Evolutionary conservation across 1,140 invertebrate genomes (phyloP), one percentile per base, ranked within the genome.

Genomic region (Eurosta solidaginis): DNA sequence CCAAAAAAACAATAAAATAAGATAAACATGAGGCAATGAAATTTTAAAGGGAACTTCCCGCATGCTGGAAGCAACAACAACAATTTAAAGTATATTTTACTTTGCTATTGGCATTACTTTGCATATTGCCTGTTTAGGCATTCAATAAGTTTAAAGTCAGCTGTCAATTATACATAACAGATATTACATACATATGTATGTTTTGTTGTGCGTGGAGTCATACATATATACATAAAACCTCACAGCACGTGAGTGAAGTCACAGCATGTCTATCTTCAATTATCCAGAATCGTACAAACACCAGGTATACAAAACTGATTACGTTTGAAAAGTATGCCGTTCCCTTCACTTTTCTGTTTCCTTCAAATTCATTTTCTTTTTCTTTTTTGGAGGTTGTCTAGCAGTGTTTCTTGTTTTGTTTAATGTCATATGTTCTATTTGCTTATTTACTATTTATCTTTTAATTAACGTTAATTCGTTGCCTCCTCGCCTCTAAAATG

Each of bases 381-480:
- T 22, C 33, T 17, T 9, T n/a, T 42, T 40, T 40, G n/a, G 9
- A 17, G n/a, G n/a, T 68, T 68, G 59, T 40, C 40, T 68, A 33
- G 59, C n/a, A n/a, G n/a, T n/a, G n/a, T n/a, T n/a, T n/a, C n/a
- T n/a, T n/a, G n/a, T n/a, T n/a, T n/a, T n/a, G n/a, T n/a, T n/a
- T n/a, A n/a, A n/a, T n/a, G n/a, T n/a, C n/a, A n/a, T n/a, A n/a
- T n/a, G n/a, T n/a, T n/a, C n/a, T n/a, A n/a, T 10, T 68, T 40
- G 29, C 17, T 20, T 68, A 68, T 68, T 68, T 68, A n/a, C n/a
- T n/a, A 68, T 68, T 68, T 68, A 68, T 33, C 59, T 40, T 68
- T 68, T 68, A 68, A 68, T 68, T 68, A 68, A 68, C 59, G 36
- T 68, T 68, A 68, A 68, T 68, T 68, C 59, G 27, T 36, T 6